A percentile compares a stretch with the other conserved stretches of the same genome.
phyloP scores from a whole-genome alignment of 2,888 invertebrate species.

The Brachyopa scutellaris region DNA sequence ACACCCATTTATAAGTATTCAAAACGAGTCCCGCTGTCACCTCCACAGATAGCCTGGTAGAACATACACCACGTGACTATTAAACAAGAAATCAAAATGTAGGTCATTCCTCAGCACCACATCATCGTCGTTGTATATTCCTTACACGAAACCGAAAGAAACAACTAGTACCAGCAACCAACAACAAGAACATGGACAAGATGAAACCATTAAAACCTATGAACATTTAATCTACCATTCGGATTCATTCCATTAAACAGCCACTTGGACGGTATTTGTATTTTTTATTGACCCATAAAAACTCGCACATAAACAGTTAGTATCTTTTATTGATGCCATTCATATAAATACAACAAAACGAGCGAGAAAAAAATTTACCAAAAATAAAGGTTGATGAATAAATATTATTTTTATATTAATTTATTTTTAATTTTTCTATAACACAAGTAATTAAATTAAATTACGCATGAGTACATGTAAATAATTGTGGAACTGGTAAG shows the following conservation, averaged over 20 bases:
- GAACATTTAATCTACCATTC: conserved; percentile 36
- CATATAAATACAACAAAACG: not conserved
- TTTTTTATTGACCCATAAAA: conserved; percentile 59
- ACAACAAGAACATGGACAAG: too few relatives aligned
- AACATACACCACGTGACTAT: too few relatives aligned
- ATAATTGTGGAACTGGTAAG: not conserved
- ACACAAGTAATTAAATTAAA: not conserved
- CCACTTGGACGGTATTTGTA: conserved; percentile 58
- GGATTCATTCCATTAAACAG: conserved; percentile 56
- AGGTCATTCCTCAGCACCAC: not conserved
- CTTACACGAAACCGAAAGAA: not conserved
- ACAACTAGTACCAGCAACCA: too few relatives aligned
- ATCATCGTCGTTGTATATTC: too few relatives aligned
- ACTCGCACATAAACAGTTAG: conserved; percentile 68
- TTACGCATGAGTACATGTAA: too few relatives aligned
- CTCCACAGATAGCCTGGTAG: too few relatives aligned
- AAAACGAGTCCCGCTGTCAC: too few relatives aligned
- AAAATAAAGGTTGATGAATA: conserved; percentile 28
- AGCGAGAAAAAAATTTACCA: too few relatives aligned
- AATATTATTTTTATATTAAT: not conserved
- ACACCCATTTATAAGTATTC: too few relatives aligned
- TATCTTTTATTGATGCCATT: conserved; percentile 60
- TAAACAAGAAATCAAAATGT: too few relatives aligned
- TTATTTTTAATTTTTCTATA: not conserved
- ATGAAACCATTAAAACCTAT: conserved; percentile 25